Conservation (phyloP, 2,797 vertebrate species). For the Semotilus atromaculatus region DNA sequence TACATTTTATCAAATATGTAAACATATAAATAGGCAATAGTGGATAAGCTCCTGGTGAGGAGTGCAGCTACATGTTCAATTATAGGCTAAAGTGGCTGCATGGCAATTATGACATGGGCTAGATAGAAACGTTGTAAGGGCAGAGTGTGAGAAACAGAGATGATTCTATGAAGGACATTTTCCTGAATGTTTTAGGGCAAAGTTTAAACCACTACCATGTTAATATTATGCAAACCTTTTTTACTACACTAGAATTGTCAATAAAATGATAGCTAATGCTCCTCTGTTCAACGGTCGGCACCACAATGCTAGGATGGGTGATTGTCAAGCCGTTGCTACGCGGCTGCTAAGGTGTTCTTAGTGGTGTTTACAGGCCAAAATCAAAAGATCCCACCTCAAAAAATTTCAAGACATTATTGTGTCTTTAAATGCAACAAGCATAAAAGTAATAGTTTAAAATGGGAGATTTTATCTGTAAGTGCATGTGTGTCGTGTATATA, state of each 20-base stretch:
- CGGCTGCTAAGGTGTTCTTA: no score
- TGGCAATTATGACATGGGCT: slow-evolving; percentile 11
- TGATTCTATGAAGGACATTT: background rate
- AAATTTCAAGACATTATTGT: background rate
- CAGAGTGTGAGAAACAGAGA: background rate
- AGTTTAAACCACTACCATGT: slow-evolving; percentile 28
- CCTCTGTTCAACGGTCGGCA: background rate
- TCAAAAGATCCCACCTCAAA: background rate
- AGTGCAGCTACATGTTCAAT: slow-evolving; percentile 6
- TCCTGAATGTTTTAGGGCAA: background rate
- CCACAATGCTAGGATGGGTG: background rate
- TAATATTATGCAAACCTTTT: slow-evolving; percentile 27
- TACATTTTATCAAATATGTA: background rate
- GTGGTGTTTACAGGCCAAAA: background rate
- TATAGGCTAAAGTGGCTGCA: slow-evolving; percentile 8
- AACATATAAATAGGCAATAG: background rate
- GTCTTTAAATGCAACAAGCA: background rate
- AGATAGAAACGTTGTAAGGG: slow-evolving; percentile 30
- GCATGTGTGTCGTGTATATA: slow-evolving; percentile 1
- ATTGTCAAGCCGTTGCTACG: background rate
- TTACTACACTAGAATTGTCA: background rate
- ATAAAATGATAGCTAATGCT: background rate
- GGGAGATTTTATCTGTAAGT: background rate
- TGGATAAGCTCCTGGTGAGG: background rate
- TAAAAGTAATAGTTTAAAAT: background rate